phyloP scores from a whole-genome alignment of 2,113 vertebrate species.

The Dendropsophus ebraccatus region DNA sequence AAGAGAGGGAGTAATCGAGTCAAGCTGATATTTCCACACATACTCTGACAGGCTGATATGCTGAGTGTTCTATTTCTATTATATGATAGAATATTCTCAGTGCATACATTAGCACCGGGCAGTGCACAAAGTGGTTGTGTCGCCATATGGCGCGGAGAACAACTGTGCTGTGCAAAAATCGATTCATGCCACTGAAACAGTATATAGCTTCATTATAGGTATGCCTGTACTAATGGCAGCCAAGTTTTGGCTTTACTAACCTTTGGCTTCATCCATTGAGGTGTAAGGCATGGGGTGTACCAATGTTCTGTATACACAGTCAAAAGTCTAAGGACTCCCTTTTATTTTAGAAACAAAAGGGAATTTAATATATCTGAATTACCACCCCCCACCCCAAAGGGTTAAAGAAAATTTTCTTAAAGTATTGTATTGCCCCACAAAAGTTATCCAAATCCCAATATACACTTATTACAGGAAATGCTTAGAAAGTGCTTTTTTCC shows the following conservation, averaged over 20 bases:
- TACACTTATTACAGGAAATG: no score
- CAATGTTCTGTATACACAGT: no score
- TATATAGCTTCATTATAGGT: neutral
- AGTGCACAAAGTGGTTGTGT: neutral
- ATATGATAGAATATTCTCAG: neutral
- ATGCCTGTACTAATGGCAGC: neutral
- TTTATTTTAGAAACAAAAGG: no score
- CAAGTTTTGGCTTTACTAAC: neutral
- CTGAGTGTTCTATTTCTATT: neutral
- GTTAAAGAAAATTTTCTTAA: no score
- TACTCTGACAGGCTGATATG: neutral
- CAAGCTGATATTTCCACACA: slow-evolving; percentile 20
- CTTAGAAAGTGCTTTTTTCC: no score
- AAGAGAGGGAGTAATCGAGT: slow-evolving; percentile 42
- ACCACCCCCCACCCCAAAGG: no score
- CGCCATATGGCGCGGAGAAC: neutral
- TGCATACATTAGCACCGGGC: neutral
- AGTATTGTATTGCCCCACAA: no score
- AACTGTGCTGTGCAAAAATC: neutral
- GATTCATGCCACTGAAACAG: no score
- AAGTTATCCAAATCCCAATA: no score
- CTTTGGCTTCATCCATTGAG: neutral
- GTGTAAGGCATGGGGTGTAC: neutral
- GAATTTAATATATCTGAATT: no score
- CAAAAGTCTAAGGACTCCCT: no score